These are phyloP conservation scores for Etheostoma cragini DNA, from an alignment of 2,113 vertebrate species.

Conservation along the genomic window DNA sequence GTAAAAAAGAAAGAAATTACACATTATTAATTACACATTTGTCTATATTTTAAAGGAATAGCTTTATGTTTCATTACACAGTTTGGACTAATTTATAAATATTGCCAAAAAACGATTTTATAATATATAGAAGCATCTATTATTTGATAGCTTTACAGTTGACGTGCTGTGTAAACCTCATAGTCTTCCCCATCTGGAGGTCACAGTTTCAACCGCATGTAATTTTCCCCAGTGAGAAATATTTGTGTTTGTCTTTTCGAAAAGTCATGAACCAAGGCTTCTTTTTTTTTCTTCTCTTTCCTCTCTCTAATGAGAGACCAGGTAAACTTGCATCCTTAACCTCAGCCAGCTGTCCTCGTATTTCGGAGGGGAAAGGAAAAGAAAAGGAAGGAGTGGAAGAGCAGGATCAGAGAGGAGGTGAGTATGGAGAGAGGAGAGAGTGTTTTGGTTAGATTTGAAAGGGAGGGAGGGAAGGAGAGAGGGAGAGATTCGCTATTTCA, in stretches of 20 bases:
- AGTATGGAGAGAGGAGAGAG: slow-evolving; percentile 22
- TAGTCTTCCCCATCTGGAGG: not conserved
- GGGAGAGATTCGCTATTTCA: slow-evolving; percentile 67
- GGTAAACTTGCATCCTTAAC: slow-evolving; percentile 14
- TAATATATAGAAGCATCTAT: not conserved
- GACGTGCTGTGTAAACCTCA: not conserved
- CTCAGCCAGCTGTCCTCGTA: not conserved
- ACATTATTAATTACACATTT: too few relatives aligned
- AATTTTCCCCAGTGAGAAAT: not conserved
- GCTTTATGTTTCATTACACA: too few relatives aligned
- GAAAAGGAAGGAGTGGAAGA: not conserved
- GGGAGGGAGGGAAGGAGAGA: slow-evolving; percentile 21
- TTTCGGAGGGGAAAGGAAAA: not conserved
- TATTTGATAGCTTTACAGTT: not conserved
- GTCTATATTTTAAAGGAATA: not conserved
- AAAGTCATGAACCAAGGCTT: not conserved
- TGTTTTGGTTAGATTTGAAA: slow-evolving; percentile 32
- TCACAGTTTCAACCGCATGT: not conserved
- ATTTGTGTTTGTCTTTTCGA: not conserved
- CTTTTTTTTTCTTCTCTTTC: not conserved
- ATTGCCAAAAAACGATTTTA: not conserved
- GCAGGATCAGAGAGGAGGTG: slow-evolving; percentile 40
- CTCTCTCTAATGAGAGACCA: not conserved
- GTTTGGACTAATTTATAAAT: too few relatives aligned
- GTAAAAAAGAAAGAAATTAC: too few relatives aligned